Evolutionary conservation across 2,113 vertebrate genomes (phyloP).

Genomic region (Lipophrys pholis): DNA sequence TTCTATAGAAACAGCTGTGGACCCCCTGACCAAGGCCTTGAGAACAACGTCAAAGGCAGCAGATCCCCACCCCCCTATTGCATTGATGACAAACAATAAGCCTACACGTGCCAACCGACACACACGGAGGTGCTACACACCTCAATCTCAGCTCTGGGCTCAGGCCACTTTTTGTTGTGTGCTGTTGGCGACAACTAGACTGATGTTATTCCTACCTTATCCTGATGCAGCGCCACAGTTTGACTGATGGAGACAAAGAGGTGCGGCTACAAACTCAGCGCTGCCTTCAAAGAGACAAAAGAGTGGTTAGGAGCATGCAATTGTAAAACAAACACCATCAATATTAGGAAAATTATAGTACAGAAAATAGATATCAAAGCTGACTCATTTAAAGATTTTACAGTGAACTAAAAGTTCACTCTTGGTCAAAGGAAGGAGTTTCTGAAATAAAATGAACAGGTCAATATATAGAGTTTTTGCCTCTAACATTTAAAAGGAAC

Average conservation of each 20-base stretch:
- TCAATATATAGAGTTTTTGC: too few relatives aligned
- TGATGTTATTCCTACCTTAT: constrained; percentile 56
- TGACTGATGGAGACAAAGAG: constrained; percentile 6
- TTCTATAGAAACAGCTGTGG: constrained; percentile 30
- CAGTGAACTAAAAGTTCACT: not conserved
- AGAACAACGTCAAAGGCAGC: constrained; percentile 28
- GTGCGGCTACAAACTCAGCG: not conserved
- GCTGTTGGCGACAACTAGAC: not conserved
- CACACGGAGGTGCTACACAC: not conserved
- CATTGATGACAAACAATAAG: constrained; percentile 20
- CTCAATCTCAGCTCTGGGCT: not conserved
- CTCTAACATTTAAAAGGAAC: too few relatives aligned
- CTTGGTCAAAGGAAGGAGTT: not conserved
- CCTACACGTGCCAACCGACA: constrained; percentile 2
- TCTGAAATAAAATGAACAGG: not conserved
- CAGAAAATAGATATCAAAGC: not conserved
- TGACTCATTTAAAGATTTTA: not conserved
- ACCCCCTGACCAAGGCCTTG: constrained; percentile 15
- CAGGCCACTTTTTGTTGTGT: constrained; percentile 10
- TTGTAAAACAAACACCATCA: not conserved
- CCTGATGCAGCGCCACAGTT: constrained; percentile 18
- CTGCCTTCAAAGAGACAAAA: constrained; percentile 28
- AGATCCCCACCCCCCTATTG: constrained; percentile 1
- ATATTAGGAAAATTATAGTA: too few relatives aligned
- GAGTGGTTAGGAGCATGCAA: not conserved